A percentile compares a stretch with the other conserved stretches of the same genome.
Conservation (phyloP, 2,888 invertebrate genomes). For the Tachina lurida region DNA sequence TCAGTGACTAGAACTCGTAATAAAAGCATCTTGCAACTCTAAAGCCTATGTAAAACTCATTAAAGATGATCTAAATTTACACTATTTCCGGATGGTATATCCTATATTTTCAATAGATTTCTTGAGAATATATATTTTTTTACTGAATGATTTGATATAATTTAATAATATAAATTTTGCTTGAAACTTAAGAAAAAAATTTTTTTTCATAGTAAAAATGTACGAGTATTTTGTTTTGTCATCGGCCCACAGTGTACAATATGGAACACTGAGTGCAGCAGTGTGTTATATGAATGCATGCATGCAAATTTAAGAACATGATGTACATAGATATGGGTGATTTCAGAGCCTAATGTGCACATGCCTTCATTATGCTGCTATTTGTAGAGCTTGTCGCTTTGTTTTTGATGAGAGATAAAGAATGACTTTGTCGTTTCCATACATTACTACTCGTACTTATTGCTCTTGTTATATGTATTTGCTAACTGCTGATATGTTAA, state of each 20-base stretch:
- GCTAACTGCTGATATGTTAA: neutral
- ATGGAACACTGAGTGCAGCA: neutral
- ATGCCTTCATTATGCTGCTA: conserved; percentile 62
- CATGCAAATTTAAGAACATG: neutral
- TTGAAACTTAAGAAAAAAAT: too few relatives aligned
- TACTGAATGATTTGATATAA: too few relatives aligned
- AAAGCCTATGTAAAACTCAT: too few relatives aligned
- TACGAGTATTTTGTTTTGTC: neutral
- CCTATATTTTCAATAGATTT: too few relatives aligned
- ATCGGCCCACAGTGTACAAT: neutral
- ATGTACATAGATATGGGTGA: neutral
- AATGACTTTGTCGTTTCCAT: conserved; percentile 48
- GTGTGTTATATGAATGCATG: neutral
- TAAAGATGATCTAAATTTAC: too few relatives aligned
- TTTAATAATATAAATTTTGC: too few relatives aligned
- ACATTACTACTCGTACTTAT: neutral
- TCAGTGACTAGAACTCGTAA: too few relatives aligned
- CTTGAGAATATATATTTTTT: too few relatives aligned
- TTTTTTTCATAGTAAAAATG: too few relatives aligned
- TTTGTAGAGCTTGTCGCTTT: conserved; percentile 60
- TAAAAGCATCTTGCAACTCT: too few relatives aligned
- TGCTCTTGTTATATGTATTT: neutral
- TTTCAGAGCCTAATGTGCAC: conserved; percentile 59
- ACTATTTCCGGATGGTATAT: too few relatives aligned
- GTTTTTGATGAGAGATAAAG: conserved; percentile 55